Conservation (phyloP, 2,888 invertebrate genomes). For the Tromatobia lineatoria region DNA sequence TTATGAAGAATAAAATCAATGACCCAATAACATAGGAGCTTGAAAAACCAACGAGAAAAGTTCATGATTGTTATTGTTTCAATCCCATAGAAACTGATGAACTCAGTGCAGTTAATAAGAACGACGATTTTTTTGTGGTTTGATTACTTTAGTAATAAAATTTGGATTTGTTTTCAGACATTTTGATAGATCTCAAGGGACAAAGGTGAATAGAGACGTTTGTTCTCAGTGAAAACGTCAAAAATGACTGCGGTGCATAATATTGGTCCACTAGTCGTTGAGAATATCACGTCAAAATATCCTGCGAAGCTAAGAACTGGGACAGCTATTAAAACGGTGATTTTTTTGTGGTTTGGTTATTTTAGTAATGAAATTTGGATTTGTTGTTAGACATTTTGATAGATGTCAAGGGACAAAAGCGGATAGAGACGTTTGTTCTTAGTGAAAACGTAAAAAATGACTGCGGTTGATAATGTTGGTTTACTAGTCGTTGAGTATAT, state of each 20-base stretch:
- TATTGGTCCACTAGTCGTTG: neutral
- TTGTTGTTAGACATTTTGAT: neutral
- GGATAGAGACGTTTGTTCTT: conserved; percentile 17
- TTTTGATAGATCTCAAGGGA: neutral
- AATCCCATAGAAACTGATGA: too few relatives aligned
- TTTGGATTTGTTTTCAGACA: neutral
- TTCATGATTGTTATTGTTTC: too few relatives aligned
- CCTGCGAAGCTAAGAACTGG: conserved; percentile 8
- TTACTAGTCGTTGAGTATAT: neutral
- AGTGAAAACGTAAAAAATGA: conserved; percentile 21
- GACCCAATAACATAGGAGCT: too few relatives aligned
- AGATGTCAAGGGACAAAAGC: neutral
- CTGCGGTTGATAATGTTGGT: neutral
- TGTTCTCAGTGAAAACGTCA: neutral
- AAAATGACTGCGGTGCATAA: conserved; percentile 19
- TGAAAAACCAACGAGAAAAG: too few relatives aligned
- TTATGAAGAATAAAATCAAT: too few relatives aligned
- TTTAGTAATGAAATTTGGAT: neutral
- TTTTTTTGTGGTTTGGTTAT: neutral
- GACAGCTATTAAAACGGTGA: neutral
- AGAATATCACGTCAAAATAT: neutral
- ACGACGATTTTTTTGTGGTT: neutral
- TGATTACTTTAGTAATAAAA: neutral
- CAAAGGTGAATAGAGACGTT: neutral
- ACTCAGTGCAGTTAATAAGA: too few relatives aligned